Percentiles rank a stretch among this genome's conserved stretches.
Evolutionary conservation across 2,797 vertebrate species (phyloP).

Genomic region (Philypnodon macrostomus): DNA sequence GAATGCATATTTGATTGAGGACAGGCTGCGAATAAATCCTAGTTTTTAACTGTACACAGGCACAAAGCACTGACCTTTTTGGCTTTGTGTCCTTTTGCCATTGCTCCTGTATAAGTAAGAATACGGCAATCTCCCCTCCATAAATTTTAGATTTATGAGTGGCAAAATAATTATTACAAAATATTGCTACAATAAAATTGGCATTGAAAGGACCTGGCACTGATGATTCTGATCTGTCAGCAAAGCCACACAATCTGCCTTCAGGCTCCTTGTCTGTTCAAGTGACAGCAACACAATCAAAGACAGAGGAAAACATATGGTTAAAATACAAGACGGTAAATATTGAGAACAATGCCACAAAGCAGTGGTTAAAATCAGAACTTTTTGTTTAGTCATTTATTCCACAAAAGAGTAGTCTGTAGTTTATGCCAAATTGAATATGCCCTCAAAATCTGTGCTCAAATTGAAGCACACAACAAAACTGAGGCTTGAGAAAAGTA

Average conservation of each 20-base stretch:
- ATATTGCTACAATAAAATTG: constrained; percentile 26
- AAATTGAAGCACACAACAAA: too few species aligned
- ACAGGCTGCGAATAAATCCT: constrained; percentile 83
- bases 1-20: constrained; percentile 83
- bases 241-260: constrained; percentile 31
- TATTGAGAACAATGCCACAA: neutral
- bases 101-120: too few species aligned
- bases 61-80: constrained; percentile 65
- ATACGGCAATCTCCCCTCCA: too few species aligned
- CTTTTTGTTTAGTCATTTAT: neutral
- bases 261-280: constrained; percentile 23
- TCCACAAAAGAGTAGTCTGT: too few species aligned
- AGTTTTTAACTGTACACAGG: constrained; percentile 79
- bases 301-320: constrained; percentile 12
- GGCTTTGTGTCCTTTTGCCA: too few species aligned
- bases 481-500: too few species aligned
- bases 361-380: neutral
- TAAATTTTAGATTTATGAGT: constrained; percentile 27
- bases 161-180: constrained; percentile 18
- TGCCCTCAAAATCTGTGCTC: too few species aligned
- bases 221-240: constrained; percentile 23
- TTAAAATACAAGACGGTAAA: neutral
- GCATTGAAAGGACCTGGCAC: constrained; percentile 36
- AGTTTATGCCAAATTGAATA: too few species aligned
- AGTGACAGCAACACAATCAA: constrained; percentile 32